Base-by-base conservation (phyloP, 2,888 invertebrate genomes). In the Calameuta idolon region DNA sequence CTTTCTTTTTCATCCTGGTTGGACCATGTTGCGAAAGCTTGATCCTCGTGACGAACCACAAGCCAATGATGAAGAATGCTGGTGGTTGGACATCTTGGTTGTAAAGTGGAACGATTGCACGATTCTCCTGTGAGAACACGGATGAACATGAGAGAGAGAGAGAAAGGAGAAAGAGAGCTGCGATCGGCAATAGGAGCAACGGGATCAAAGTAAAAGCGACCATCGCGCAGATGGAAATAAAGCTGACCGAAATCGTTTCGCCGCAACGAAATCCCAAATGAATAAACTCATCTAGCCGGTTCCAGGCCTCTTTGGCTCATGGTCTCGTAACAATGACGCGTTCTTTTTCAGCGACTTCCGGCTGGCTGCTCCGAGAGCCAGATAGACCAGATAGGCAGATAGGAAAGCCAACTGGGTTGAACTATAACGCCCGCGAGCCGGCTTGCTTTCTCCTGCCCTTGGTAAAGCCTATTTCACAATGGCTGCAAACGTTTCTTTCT, bases 371-470 rank as follows among this genome's bases (percentile, higher is more conserved):
- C 34, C 71, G 31, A 71, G 55, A 55, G 55, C 55, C 55, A 31
- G 71, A 71, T 31, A 71, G 71, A 71, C 34, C 71, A 82, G 80
- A 82, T 81, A 79, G 78, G 77, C 79, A 77, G 79, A 80, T 81
- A 82, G 74, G 82, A 79, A 74, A 71, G 79, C 71, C 82, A 87
- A 87, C 83, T 87, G 80, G 86, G 86, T 87, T 87, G 87, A 79
- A 76, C 55, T 55, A 55, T 55, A 55, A 55, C 55, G 55, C 75
- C 75, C 80, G 79, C 80, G 79, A 76, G 77, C 79, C 78, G 76
- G 79, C 77, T 73, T 78, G 81, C 83, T 86, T 86, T 85, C 85
- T 85, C 83, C 79, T 84, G 85, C 83, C 85, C 86, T 87, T 85
- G 84, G 83, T 83, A 82, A 83, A 82, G 79, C 71, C 71, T 71